These are phyloP conservation scores for Neolamprologus sp. DNA, from an alignment of 2,113 vertebrate genomes.

Conservation along the genomic window DNA sequence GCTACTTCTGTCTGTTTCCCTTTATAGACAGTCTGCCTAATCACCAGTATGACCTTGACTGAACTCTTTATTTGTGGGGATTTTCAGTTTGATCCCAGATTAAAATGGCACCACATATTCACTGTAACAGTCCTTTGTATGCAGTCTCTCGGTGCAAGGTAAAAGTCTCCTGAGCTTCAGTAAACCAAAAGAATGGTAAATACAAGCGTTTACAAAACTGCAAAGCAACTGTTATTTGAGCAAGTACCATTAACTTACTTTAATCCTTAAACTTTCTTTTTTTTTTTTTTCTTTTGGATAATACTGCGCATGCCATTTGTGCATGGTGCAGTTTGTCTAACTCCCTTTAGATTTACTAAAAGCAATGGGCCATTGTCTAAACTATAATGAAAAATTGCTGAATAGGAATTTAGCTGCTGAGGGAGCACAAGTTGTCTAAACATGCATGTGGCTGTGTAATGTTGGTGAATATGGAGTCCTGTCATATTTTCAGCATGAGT, in stretches of 20 bases:
- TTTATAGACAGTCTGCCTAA: constrained; percentile 67
- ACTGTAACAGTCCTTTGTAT: constrained; percentile 47
- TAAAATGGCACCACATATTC: constrained; percentile 68
- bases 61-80: constrained; percentile 66
- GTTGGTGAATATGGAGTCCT: not conserved
- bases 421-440: constrained; percentile 2
- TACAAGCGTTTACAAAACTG: not conserved
- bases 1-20: constrained; percentile 12
- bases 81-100: constrained; percentile 78
- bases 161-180: not conserved
- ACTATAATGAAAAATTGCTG: not conserved
- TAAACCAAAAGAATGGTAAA: not conserved
- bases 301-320: not conserved
- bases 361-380: not conserved
- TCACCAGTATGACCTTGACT: constrained; percentile 70
- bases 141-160: constrained; percentile 21
- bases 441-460: not conserved
- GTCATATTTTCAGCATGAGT: constrained; percentile 28
- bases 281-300: not conserved
- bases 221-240: not conserved
- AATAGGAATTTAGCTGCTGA: not conserved
- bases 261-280: not conserved
- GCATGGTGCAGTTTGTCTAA: not conserved
- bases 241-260: not conserved
- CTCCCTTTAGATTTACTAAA: not conserved